Evolutionary conservation across 2,797 vertebrate genomes (phyloP).

Genomic region (Poeciliopsis paucimaculata): DNA sequence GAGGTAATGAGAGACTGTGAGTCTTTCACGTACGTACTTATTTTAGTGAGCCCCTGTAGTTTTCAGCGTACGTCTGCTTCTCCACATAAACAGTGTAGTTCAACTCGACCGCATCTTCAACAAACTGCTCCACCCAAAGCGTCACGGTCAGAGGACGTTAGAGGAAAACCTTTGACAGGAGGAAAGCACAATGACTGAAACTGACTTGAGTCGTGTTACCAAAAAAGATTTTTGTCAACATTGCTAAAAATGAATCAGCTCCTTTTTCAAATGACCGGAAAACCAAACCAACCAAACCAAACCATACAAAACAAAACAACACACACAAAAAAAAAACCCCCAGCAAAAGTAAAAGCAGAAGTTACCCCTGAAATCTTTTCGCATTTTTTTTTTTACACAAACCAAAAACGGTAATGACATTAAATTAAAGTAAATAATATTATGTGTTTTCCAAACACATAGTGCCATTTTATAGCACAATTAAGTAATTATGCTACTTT

Average conservation of each 20-base stretch:
- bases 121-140: conserved; percentile 46
- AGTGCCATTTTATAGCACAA: no score
- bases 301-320: not conserved
- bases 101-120: conserved; percentile 47
- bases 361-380: not conserved
- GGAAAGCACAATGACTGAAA: conserved; percentile 22
- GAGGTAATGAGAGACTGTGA: conserved; percentile 61
- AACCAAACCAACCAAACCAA: no score
- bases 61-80: conserved; percentile 38
- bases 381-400: not conserved
- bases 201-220: not conserved
- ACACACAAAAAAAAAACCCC: no score
- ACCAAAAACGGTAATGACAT: not conserved
- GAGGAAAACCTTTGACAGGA: not conserved
- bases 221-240: not conserved
- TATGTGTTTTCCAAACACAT: no score
- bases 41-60: conserved; percentile 33
- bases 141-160: conserved; percentile 37
- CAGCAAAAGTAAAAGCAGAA: not conserved
- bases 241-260: not conserved
- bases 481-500: no score
- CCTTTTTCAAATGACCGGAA: not conserved
- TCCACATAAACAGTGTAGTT: conserved; percentile 19
- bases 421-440: not conserved
- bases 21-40: conserved; percentile 7